phyloP scores from a whole-genome alignment of 1,140 invertebrate species.

The Euborellia annulipes region DNA sequence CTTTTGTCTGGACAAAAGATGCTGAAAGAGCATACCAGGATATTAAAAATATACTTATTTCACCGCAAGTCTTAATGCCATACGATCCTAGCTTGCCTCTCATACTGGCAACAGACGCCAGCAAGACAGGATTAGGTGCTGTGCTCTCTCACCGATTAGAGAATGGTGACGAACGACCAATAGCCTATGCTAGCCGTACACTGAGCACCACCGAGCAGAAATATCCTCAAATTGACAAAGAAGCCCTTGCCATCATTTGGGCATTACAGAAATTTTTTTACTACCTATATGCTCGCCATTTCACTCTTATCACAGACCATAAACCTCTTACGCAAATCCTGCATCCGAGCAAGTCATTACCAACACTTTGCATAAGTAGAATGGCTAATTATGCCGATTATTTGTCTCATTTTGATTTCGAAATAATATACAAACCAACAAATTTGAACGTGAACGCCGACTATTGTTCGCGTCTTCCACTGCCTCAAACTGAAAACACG shows the following conservation, averaged over 20 bases:
- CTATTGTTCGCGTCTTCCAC: too few relatives aligned
- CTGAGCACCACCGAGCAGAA: slow-evolving; percentile 6
- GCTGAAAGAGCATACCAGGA: slow-evolving; percentile 17
- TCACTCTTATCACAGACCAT: slow-evolving; percentile 28
- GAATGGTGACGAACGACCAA: not conserved
- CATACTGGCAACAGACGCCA: not conserved
- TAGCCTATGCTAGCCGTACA: not conserved
- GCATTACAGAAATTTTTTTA: slow-evolving; percentile 10
- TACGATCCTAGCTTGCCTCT: slow-evolving; percentile 21
- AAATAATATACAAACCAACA: too few relatives aligned
- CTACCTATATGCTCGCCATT: slow-evolving; percentile 28
- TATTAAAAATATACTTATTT: slow-evolving; percentile 14
- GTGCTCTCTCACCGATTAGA: slow-evolving; percentile 4
- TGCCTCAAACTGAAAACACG: too few relatives aligned
- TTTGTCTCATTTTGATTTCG: slow-evolving; percentile 15
- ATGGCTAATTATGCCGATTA: slow-evolving; percentile 20
- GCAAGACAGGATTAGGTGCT: not conserved
- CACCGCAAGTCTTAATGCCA: slow-evolving; percentile 20
- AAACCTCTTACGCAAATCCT: too few relatives aligned
- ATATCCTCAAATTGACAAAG: slow-evolving; percentile 2
- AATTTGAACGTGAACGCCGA: too few relatives aligned
- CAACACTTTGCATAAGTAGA: slow-evolving; percentile 15
- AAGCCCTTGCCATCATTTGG: not conserved
- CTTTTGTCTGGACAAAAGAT: slow-evolving; percentile 5
- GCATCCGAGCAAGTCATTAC: too few relatives aligned